These are phyloP conservation scores for Heterodera carotae DNA, from an alignment of 1,140 invertebrate genomes.

Conservation along the genomic window DNA sequence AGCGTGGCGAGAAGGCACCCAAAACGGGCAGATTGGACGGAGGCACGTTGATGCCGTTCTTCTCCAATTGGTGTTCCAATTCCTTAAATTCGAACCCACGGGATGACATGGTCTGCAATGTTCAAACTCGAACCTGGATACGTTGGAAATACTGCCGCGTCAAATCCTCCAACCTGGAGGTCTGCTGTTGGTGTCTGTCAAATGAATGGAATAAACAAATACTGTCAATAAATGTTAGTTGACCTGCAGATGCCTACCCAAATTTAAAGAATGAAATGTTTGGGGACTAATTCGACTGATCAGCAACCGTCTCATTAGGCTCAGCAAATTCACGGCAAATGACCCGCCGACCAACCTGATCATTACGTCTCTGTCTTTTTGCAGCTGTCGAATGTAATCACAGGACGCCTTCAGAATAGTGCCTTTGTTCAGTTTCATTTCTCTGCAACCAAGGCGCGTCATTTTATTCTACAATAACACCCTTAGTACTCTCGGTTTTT, in stretches of 20 bases:
- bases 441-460: too few species aligned
- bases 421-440: constrained; percentile 72
- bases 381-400: constrained; percentile 88
- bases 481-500: too few species aligned
- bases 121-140: constrained; percentile 74
- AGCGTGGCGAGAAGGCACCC: constrained; percentile 43
- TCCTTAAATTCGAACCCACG: constrained; percentile 41
- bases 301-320: too few species aligned
- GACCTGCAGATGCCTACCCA: too few species aligned
- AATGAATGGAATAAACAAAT: background rate
- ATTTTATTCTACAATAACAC: too few species aligned
- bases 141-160: constrained; percentile 79
- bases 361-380: constrained; percentile 80
- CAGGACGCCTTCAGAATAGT: constrained; percentile 95
- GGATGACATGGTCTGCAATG: background rate
- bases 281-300: too few species aligned
- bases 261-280: too few species aligned
- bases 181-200: constrained; percentile 73
- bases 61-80: constrained; percentile 56
- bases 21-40: constrained; percentile 51
- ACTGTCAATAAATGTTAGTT: too few species aligned
- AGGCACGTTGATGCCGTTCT: constrained; percentile 60
- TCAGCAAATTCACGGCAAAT: too few species aligned
- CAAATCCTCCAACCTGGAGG: constrained; percentile 79
- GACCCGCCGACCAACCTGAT: too few species aligned